These are phyloP conservation scores for Speoplatyrhinus poulsoni DNA, from an alignment of 2,113 vertebrate species.

Conservation along the genomic window DNA sequence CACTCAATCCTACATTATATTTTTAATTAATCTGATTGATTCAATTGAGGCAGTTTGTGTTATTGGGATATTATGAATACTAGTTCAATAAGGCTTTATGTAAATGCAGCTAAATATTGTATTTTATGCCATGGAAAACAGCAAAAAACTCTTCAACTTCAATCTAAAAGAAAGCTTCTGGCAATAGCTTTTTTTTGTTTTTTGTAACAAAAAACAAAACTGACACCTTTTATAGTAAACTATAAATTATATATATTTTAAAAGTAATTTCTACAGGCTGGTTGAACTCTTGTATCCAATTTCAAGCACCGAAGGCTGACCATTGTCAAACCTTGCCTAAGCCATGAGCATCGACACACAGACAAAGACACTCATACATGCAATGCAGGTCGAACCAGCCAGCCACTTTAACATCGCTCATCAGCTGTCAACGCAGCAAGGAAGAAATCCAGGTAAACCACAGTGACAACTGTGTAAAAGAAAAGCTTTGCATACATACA, in stretches of 20 bases:
- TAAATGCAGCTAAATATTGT: too few species aligned
- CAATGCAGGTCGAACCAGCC: neutral
- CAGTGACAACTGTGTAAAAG: conserved; percentile 40
- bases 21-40: too few species aligned
- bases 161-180: neutral
- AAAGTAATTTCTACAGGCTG: neutral
- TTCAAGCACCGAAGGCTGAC: neutral
- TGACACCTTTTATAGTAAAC: neutral
- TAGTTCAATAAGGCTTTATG: too few species aligned
- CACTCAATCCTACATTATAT: too few species aligned
- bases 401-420: conserved; percentile 34
- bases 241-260: neutral
- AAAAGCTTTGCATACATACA: conserved; percentile 23
- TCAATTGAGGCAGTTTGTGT: too few species aligned
- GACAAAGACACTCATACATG: too few species aligned
- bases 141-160: too few species aligned
- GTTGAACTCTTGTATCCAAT: neutral
- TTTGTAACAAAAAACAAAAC: too few species aligned
- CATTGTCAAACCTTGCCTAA: neutral
- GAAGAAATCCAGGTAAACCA: conserved; percentile 48
- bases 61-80: too few species aligned
- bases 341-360: too few species aligned
- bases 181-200: neutral
- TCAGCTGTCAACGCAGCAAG: conserved; percentile 47
- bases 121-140: too few species aligned